These are phyloP conservation scores for Lasioglossum lativentre DNA, from an alignment of 2,888 invertebrate genomes.

Conservation along the genomic window DNA sequence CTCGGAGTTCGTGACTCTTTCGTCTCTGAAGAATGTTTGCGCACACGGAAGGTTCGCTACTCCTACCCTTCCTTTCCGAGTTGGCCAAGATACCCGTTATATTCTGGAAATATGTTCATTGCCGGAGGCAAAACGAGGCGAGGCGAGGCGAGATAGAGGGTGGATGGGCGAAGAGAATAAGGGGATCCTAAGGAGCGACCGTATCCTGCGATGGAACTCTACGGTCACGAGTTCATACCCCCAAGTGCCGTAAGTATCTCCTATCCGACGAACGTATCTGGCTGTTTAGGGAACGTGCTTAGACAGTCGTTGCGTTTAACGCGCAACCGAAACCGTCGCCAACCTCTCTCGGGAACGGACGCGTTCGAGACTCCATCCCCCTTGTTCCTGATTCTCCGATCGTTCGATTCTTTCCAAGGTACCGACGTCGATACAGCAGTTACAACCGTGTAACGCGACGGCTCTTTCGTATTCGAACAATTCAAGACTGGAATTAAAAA, in stretches of 20 bases:
- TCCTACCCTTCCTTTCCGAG: conserved; percentile 16
- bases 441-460: too few species aligned
- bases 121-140: conserved; percentile 41
- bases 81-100: conserved; percentile 57
- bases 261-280: conserved; percentile 75
- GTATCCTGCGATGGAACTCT: conserved; percentile 60
- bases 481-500: too few species aligned
- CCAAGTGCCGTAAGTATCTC: conserved; percentile 76
- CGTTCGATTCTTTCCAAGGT: too few species aligned
- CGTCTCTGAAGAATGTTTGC: conserved; percentile 7
- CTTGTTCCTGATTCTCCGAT: not conserved
- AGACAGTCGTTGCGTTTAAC: conserved; percentile 53
- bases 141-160: conserved; percentile 20
- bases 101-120: conserved; percentile 57
- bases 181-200: conserved; percentile 40
- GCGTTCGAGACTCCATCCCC: not conserved
- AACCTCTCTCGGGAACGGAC: not conserved
- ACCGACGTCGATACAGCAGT: too few species aligned
- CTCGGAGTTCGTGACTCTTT: not conserved
- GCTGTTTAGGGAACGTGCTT: conserved; percentile 79
- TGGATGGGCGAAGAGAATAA: conserved; percentile 10
- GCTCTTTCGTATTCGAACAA: too few species aligned
- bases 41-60: conserved; percentile 25
- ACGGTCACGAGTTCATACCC: conserved; percentile 76
- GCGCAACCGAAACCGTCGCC: not conserved